Percentiles rank a stretch among this genome's conserved stretches.
These are phyloP conservation scores for Diploscapter pachys DNA, from an alignment of 1,140 invertebrate genomes.

Conservation along the genomic window DNA sequence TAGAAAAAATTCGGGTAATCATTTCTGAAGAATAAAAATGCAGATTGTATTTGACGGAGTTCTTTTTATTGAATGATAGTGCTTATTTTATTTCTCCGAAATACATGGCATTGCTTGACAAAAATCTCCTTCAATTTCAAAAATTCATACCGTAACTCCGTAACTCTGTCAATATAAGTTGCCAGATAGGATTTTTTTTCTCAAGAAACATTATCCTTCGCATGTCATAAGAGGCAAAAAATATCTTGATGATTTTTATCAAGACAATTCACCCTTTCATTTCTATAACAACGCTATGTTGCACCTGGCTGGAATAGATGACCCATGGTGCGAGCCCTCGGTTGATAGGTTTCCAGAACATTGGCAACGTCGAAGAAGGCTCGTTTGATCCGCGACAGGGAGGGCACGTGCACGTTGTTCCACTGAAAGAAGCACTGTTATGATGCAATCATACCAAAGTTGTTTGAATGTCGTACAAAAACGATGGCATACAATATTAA, in stretches of 20 bases:
- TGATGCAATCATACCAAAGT: background rate
- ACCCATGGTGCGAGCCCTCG: conserved; percentile 41
- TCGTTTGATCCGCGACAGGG: conserved; percentile 35
- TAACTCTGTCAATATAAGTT: background rate
- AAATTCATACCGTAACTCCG: too few species aligned
- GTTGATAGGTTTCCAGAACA: conserved; percentile 49
- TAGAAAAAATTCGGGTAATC: conserved; percentile 39
- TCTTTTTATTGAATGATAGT: too few species aligned
- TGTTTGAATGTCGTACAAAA: too few species aligned
- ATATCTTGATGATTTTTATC: conserved; percentile 2
- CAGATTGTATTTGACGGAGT: background rate
- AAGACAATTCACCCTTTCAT: background rate
- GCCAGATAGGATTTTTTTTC: background rate
- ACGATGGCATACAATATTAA: too few species aligned
- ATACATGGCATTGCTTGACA: too few species aligned
- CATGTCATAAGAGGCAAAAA: background rate
- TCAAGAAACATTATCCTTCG: background rate
- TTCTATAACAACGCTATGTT: background rate
- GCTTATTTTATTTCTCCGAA: too few species aligned
- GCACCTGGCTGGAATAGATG: conserved; percentile 39
- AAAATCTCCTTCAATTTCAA: too few species aligned
- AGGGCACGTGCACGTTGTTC: conserved; percentile 29
- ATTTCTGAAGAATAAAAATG: conserved; percentile 34
- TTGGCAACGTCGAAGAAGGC: conserved; percentile 49
- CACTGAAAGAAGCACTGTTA: conserved; percentile 32